Base-by-base conservation (phyloP, 2,888 invertebrate species). In the Deilephila elpenor region DNA sequence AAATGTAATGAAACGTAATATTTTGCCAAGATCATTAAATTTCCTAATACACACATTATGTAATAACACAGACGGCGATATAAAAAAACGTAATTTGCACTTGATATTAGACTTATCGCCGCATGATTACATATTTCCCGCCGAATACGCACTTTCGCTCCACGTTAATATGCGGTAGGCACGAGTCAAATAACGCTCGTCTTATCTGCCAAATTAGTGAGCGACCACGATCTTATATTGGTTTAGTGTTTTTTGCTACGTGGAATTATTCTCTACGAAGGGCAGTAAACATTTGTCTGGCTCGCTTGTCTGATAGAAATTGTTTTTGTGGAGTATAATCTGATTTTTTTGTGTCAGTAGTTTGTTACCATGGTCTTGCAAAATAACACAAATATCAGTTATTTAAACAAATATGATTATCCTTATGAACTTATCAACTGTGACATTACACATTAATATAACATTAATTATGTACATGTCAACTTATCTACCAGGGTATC, bases 131-230 rank as follows among this genome's bases (percentile, higher is more conserved):
- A 61, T 37, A 62, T 62, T 62, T 37, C 37, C 34, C 67, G 25
- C 14, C 44, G 44, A 44, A 19, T 51, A 25, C 7, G 20, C 25
- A 29, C 67, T 64, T 62, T 51, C 44, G 67, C 51, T 44, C 25
- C 17, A 20, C 17, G 56, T 56, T 56, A 56, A 56, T 56, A 56
- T 56, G 6, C 51, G 25, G 44, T 25, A 67, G 20, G 44, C 44
- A 51, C 44, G 25, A 11, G 20, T n/a, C 64, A 17, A 67, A 67
- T 67, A 51, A 67, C 67, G 25, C 8, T 34, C 62, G 34, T 62
- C 62, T 67, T 67, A 67, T 67, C 67, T 51, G 17, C 6, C 25
- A 44, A 67, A 67, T 67, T 67, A 67, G 67, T 67, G 17, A 53
- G 53, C 53, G 56, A n/a, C 17, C 5, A 51, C 67, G 25, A 67